Evolutionary conservation across 2,113 vertebrate genomes (phyloP), one percentile per base, ranked within the genome.

Genomic region (Dolichallabes microphthalmus): DNA sequence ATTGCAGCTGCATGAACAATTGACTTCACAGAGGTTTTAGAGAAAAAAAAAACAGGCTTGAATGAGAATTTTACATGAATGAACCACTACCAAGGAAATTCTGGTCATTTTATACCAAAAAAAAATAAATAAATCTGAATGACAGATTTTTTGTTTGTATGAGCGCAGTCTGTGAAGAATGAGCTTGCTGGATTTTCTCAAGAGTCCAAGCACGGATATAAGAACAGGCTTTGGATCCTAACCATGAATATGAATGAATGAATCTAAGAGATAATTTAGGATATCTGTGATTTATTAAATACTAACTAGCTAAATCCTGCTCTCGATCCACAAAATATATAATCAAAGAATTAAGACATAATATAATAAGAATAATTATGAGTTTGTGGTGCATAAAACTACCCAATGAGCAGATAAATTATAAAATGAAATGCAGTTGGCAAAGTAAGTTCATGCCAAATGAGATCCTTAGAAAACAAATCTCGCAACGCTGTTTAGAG

Each of bases 11-110:
- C 20, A 78, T 17, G 60, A 76, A 20, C 58, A 61, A 57, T 3
- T 10, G 8, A 45, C 1, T 57, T 45, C 8, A 39, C 9, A 11
- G 25, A 61, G 22, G 13, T 61, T 80, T 15, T 82, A 92, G 94
- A 94, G 95, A 94, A 84, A 87, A 89, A 92, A 91, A 94, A 94
- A 14, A 5, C 45, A 17, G 60, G 32, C 22, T 77, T 77, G 14
- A 77, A 57, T 77, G n/a, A 77, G 13, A 52, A 27, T 27, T 75
- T 12, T 52, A 50, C 20, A 50, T 73, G 22, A 52, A n/a, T 25
- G 27, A 75, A 27, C 45, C 10, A 45, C 19, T 35, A 45, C 35
- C 9, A 45, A 22, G 9, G 17, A 22, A 45, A 68, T 68, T 32
- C 20, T 25, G 9, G 17, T 45, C 19, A 25, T 45, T 73, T 20